Percentiles rank a stretch among this genome's conserved stretches.
Conservation (phyloP, 1,140 invertebrate species). For the Laupala kohalensis region DNA sequence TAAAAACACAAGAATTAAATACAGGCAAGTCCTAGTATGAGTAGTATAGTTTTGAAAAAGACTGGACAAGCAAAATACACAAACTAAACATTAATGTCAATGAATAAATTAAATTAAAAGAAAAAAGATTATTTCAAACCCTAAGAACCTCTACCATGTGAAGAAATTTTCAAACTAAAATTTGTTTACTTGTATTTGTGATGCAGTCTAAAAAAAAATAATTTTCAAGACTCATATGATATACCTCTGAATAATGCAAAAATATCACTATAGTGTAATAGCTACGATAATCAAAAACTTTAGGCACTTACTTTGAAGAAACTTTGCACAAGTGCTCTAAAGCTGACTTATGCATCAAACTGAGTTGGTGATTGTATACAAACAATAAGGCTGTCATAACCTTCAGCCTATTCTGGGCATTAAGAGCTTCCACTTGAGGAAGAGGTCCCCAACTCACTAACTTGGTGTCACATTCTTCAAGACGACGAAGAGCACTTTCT, state of each 20-base stretch:
- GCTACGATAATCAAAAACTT: too few species aligned
- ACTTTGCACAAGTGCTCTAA: conserved; percentile 72
- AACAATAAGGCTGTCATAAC: conserved; percentile 76
- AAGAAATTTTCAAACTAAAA: not conserved
- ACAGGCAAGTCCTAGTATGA: too few species aligned
- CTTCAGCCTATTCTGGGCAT: conserved; percentile 70
- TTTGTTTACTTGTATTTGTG: not conserved
- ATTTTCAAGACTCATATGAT: too few species aligned
- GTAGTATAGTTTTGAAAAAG: too few species aligned
- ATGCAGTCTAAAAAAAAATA: not conserved
- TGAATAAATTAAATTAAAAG: not conserved
- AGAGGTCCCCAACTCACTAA: conserved; percentile 76
- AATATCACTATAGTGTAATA: too few species aligned
- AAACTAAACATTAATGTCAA: too few species aligned
- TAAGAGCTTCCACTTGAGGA: conserved; percentile 69
- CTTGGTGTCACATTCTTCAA: conserved; percentile 75
- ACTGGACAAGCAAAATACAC: too few species aligned
- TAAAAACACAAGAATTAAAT: too few species aligned
- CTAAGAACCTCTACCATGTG: not conserved
- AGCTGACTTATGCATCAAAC: conserved; percentile 58
- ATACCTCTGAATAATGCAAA: too few species aligned
- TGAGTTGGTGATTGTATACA: conserved; percentile 73
- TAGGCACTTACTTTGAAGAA: conserved; percentile 66
- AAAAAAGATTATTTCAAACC: too few species aligned
- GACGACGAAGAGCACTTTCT: conserved; percentile 60